Conservation (phyloP, 2,113 vertebrate genomes). For the Cynoglossus semilaevis region DNA sequence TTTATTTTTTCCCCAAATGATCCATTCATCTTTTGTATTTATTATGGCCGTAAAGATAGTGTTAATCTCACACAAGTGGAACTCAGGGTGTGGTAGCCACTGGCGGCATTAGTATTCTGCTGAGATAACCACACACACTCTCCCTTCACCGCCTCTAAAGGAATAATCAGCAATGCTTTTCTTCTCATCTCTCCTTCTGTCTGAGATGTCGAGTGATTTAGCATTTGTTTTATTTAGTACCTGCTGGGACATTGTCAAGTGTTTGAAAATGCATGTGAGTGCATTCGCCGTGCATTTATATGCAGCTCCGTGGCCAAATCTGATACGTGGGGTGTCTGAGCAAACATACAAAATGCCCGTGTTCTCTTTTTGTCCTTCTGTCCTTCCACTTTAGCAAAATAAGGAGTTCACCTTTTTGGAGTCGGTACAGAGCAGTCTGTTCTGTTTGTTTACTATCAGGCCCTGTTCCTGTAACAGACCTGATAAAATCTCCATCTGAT, state of each 20-base stretch:
- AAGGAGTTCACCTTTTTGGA: conserved; percentile 58
- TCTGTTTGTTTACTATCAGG: conserved; percentile 70
- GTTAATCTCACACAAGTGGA: conserved; percentile 32
- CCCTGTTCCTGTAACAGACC: conserved; percentile 57
- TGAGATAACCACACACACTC: conserved; percentile 74
- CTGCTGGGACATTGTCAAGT: conserved; percentile 47
- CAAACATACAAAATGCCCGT: conserved; percentile 43
- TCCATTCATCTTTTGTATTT: too few relatives aligned
- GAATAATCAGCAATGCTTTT: conserved; percentile 80
- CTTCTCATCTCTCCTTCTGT: conserved; percentile 67
- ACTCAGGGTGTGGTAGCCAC: conserved; percentile 59
- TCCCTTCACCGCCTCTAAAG: conserved; percentile 83
- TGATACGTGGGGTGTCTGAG: conserved; percentile 31
- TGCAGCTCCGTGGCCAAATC: conserved; percentile 22
- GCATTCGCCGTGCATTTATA: conserved; percentile 32
- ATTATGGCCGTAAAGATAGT: neutral
- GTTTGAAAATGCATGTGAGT: conserved; percentile 39
- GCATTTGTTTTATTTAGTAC: conserved; percentile 76
- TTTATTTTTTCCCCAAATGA: too few relatives aligned
- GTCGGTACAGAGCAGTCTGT: conserved; percentile 51
- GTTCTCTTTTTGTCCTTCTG: conserved; percentile 40
- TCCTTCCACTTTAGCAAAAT: conserved; percentile 47
- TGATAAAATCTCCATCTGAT: conserved; percentile 77
- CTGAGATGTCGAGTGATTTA: conserved; percentile 84
- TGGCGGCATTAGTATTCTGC: conserved; percentile 83